Conservation (phyloP, 2,888 invertebrate species). For the Macrophya alboannulata region DNA sequence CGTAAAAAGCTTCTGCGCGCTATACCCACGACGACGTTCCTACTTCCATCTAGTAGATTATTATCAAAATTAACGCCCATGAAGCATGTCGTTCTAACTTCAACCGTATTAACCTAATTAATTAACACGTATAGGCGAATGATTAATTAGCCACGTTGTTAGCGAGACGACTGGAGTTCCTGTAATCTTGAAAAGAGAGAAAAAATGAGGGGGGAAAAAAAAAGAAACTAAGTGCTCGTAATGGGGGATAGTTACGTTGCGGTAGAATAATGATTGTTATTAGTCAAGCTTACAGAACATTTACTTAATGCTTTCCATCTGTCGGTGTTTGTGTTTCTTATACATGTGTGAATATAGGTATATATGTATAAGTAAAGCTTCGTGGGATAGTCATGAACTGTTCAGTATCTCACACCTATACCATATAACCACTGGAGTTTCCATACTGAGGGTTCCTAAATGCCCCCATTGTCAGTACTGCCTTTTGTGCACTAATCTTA, state of each 20-base stretch:
- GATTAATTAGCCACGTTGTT: not conserved
- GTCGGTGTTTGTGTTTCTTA: slow-evolving; percentile 23
- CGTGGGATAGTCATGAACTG: not conserved
- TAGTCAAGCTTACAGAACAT: slow-evolving; percentile 51
- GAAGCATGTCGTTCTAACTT: not conserved
- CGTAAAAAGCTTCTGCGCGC: not conserved
- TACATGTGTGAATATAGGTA: not conserved
- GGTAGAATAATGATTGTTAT: slow-evolving; percentile 44
- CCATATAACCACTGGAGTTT: not conserved
- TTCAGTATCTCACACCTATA: not conserved
- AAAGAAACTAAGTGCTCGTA: not conserved
- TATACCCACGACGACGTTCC: too few species aligned
- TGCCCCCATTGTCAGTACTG: not conserved
- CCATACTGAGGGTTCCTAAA: slow-evolving; percentile 16
- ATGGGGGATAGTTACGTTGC: not conserved
- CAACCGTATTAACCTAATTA: not conserved
- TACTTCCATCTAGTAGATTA: too few species aligned
- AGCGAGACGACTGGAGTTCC: not conserved
- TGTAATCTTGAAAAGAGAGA: not conserved
- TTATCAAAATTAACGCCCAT: not conserved
- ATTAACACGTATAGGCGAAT: not conserved
- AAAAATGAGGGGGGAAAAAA: not conserved
- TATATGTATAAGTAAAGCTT: not conserved
- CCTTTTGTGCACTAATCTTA: slow-evolving; percentile 24
- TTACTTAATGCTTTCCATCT: slow-evolving; percentile 37